A percentile compares a stretch with the other conserved stretches of the same genome.
Conservation (phyloP, 2,113 vertebrate species). For the Turdus rufiventris region DNA sequence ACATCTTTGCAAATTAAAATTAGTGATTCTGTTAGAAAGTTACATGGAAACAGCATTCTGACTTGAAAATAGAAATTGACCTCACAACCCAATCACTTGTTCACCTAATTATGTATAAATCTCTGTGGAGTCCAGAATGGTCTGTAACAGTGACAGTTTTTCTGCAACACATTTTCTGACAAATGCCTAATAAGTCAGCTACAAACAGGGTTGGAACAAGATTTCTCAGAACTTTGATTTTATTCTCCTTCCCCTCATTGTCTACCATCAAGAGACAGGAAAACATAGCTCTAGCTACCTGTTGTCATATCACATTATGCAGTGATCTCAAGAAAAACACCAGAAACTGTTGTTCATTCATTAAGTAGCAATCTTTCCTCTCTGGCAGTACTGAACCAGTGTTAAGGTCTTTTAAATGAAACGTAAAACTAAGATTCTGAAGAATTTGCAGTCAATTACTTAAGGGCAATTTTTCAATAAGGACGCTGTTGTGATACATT, state of each 20-base stretch:
- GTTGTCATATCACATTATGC: not conserved
- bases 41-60: not conserved
- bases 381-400: not conserved
- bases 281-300: not conserved
- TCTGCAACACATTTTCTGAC: not conserved
- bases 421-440: not conserved
- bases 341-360: not conserved
- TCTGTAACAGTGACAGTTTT: not conserved
- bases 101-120: not conserved
- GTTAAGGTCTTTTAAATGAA: not conserved
- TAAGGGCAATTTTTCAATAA: not conserved
- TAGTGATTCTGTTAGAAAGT: not conserved
- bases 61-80: not conserved
- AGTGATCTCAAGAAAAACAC: constrained; percentile 9
- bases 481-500: not conserved
- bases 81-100: not conserved
- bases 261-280: not conserved
- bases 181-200: not conserved
- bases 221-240: not conserved
- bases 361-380: not conserved
- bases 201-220: not conserved
- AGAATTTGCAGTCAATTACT: not conserved
- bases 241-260: not conserved
- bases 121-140: not conserved
- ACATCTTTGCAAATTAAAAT: not conserved